Percentiles rank a stretch among this genome's conserved stretches.
Evolutionary conservation across 2,888 invertebrate species (phyloP).

Genomic region (Lypha dubia): DNA sequence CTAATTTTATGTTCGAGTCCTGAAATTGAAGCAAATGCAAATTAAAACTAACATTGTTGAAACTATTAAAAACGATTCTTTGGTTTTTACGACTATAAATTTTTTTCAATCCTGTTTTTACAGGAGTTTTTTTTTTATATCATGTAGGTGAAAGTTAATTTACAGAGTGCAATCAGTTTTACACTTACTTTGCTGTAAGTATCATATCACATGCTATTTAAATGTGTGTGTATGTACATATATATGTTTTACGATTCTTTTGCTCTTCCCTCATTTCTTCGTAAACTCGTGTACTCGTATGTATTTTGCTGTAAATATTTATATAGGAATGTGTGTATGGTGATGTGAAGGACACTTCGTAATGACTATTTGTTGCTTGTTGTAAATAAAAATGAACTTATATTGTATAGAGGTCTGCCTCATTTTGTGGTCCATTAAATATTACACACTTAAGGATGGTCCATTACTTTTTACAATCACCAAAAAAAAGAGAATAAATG

Average conservation of each 20-base stretch:
- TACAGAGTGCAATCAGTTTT: neutral
- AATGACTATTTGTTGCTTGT: slow-evolving; percentile 58
- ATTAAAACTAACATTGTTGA: neutral
- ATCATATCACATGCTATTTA: too few relatives aligned
- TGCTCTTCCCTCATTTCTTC: neutral
- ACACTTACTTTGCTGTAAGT: neutral
- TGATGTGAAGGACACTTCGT: slow-evolving; percentile 46
- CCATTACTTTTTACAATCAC: slow-evolving; percentile 42
- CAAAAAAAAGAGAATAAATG: too few relatives aligned
- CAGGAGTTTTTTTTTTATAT: neutral
- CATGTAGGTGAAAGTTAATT: neutral
- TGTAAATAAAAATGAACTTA: slow-evolving; percentile 34
- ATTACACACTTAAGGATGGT: slow-evolving; percentile 42
- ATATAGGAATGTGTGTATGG: neutral
- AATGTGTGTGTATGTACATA: too few relatives aligned
- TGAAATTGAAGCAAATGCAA: neutral
- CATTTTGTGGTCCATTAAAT: slow-evolving; percentile 62
- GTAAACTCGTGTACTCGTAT: too few relatives aligned
- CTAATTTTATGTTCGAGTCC: neutral
- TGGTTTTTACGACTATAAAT: neutral
- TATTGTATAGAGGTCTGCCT: slow-evolving; percentile 24
- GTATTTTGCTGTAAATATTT: neutral
- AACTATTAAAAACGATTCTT: neutral
- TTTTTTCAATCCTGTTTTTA: too few relatives aligned
- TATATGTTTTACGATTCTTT: neutral